phyloP scores from a whole-genome alignment of 1,140 invertebrate species.

The Drosophila insularis region DNA sequence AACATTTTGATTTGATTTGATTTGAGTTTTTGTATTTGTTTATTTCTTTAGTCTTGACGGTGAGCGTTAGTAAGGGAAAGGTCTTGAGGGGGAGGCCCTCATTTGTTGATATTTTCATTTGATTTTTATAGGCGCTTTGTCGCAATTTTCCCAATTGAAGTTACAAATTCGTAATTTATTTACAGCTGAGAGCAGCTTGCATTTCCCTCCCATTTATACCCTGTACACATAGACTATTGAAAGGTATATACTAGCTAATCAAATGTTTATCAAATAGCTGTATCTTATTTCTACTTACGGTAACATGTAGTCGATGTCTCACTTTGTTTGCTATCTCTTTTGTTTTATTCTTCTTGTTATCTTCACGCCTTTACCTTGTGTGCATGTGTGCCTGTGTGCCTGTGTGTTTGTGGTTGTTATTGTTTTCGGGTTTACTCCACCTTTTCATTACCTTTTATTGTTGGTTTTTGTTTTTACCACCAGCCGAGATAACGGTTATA shows the following conservation, averaged over 20 bases:
- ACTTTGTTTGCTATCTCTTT: neutral
- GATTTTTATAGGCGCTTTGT: slow-evolving; percentile 65
- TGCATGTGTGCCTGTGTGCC: neutral
- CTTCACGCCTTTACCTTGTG: slow-evolving; percentile 22
- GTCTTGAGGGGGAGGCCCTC: neutral
- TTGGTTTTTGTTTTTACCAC: slow-evolving; percentile 13
- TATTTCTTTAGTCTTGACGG: slow-evolving; percentile 54
- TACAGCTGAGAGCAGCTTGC: slow-evolving; percentile 57
- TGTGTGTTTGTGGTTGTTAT: slow-evolving; percentile 23
- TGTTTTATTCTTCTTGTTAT: slow-evolving; percentile 2
- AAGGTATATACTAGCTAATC: neutral
- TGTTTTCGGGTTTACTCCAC: slow-evolving; percentile 26
- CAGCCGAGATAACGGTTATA: slow-evolving; percentile 7
- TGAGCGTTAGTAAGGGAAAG: neutral
- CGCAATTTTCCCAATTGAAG: slow-evolving; percentile 63
- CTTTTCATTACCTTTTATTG: slow-evolving; percentile 21
- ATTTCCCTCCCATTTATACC: neutral
- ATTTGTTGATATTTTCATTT: slow-evolving; percentile 66
- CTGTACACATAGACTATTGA: neutral
- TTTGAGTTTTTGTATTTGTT: slow-evolving; percentile 60
- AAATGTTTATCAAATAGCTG: no score
- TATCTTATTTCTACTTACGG: neutral
- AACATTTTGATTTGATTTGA: slow-evolving; percentile 59
- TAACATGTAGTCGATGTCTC: neutral
- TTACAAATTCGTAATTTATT: slow-evolving; percentile 50